phyloP scores from a whole-genome alignment of 2,797 vertebrate species.

The Aulostomus chinensis region DNA sequence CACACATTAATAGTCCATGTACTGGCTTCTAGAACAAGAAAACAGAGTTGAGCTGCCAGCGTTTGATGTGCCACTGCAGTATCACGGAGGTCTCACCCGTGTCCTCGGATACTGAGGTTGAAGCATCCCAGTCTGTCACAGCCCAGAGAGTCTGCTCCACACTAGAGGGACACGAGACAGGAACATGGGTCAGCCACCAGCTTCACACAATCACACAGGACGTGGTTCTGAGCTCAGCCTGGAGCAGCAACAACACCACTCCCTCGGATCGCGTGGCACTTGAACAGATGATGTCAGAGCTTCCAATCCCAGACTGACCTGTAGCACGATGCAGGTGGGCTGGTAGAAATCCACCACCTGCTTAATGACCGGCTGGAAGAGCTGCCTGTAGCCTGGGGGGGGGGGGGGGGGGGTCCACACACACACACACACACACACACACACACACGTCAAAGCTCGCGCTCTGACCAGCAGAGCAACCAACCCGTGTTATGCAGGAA shows the following conservation, averaged over 20 bases:
- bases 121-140: slow-evolving; percentile 97
- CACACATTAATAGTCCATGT: not conserved
- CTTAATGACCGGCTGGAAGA: slow-evolving; percentile 98
- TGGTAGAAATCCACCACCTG: slow-evolving; percentile 98
- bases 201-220: not conserved
- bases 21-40: not conserved
- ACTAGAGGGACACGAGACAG: slow-evolving; percentile 74
- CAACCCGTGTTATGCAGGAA: too few species aligned
- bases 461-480: too few species aligned
- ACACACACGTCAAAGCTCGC: slow-evolving; percentile 30
- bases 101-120: slow-evolving; percentile 98
- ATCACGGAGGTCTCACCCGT: slow-evolving; percentile 83
- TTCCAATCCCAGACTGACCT: slow-evolving; percentile 80
- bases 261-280: too few species aligned
- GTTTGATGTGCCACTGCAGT: too few species aligned
- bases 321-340: slow-evolving; percentile 96
- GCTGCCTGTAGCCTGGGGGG: slow-evolving; percentile 91
- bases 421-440: slow-evolving; percentile 42
- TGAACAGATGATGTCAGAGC: too few species aligned
- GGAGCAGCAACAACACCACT: too few species aligned
- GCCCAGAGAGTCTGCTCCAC: slow-evolving; percentile 95
- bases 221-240: too few species aligned
- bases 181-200: not conserved
- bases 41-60: not conserved
- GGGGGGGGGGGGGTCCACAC: too few species aligned